Conservation (phyloP, 1,140 invertebrate genomes). For the Achatina immaculata region DNA sequence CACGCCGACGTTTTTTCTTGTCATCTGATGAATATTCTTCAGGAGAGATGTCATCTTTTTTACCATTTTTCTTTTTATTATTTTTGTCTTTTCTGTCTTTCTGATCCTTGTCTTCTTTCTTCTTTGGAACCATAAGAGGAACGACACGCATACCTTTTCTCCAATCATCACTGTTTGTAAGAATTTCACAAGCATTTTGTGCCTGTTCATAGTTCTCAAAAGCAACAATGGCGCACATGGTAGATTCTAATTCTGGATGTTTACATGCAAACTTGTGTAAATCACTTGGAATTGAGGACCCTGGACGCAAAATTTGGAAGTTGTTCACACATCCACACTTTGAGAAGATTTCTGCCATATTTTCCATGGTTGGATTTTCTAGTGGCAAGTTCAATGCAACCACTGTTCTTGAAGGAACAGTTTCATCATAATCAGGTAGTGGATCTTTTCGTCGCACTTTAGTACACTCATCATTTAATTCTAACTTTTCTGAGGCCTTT, state of each 20-base stretch:
- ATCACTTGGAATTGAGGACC: slow-evolving; percentile 88
- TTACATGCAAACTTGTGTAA: slow-evolving; percentile 90
- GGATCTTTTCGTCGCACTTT: slow-evolving; percentile 89
- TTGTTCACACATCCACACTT: slow-evolving; percentile 89
- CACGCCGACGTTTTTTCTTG: slow-evolving; percentile 59
- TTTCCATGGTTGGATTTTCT: slow-evolving; percentile 87
- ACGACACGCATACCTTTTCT: slow-evolving; percentile 74
- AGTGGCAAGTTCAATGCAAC: slow-evolving; percentile 88
- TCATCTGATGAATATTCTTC: slow-evolving; percentile 53
- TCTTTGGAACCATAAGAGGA: slow-evolving; percentile 60
- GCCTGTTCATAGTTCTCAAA: slow-evolving; percentile 89
- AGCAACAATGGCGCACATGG: slow-evolving; percentile 89
- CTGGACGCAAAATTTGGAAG: slow-evolving; percentile 86
- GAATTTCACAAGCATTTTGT: slow-evolving; percentile 79
- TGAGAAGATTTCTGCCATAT: slow-evolving; percentile 88
- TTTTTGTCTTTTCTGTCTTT: slow-evolving; percentile 39
- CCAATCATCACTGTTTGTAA: slow-evolving; percentile 69
- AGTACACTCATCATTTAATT: slow-evolving; percentile 91
- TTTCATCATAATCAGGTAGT: slow-evolving; percentile 90
- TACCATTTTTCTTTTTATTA: slow-evolving; percentile 11
- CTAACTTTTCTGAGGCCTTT: slow-evolving; percentile 81
- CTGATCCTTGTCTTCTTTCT: slow-evolving; percentile 59
- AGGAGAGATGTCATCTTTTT: slow-evolving; percentile 43
- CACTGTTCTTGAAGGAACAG: slow-evolving; percentile 87
- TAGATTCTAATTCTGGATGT: slow-evolving; percentile 85